Base-by-base conservation (phyloP, 92 coral and sea anemone species). In the Zoanthus sociatus region DNA sequence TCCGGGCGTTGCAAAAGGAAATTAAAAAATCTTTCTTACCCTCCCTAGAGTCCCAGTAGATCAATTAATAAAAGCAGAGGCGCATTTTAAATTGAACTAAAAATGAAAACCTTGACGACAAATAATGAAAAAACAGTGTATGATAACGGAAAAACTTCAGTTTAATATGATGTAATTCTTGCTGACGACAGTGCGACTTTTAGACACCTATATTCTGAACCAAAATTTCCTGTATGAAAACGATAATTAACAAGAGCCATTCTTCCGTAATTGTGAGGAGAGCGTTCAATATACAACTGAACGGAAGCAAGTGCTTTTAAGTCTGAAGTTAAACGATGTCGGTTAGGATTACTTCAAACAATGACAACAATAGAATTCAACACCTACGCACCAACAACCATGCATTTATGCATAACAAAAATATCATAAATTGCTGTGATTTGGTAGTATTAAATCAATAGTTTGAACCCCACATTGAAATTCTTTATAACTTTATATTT, bases 151-250 rank as follows among this genome's bases (percentile, higher is more conserved):
- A 54, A 77, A 77, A 12, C 46, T 53, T 30, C 16, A 16, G 37
- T 77, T 13, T 9, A 69, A 77, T 18, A n/a, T 76, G 64, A 79
- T 63, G 69, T 63, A 63, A 63, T 63, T 63, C n/a, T 1, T 61
- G 84, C 46, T 63, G 56, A 78, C 42, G 54, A 78, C 10, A 61
- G 55, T 61, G 33, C n/a, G 17, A 15, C 60, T 74, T 47, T n/a
- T 26, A 77, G 46, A 15, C 13, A 77, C 20, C 42, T 21, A 77
- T 77, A 54, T 77, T 53, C 31, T 33, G 4, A 10, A 66, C 71
- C 71, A 66, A 74, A 48, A 81, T 66, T 81, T 81, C 85, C 85
- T 81, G 85, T 63, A 81, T 67, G 45, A 47, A 81, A 81, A 66
- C 50, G 31, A 63, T 81, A 81, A 81, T 81, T 71, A 26, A 46